A percentile compares a stretch with the other conserved stretches of the same genome.
phyloP scores from a whole-genome alignment of 2,113 vertebrate species.

The Alethe castanea region DNA sequence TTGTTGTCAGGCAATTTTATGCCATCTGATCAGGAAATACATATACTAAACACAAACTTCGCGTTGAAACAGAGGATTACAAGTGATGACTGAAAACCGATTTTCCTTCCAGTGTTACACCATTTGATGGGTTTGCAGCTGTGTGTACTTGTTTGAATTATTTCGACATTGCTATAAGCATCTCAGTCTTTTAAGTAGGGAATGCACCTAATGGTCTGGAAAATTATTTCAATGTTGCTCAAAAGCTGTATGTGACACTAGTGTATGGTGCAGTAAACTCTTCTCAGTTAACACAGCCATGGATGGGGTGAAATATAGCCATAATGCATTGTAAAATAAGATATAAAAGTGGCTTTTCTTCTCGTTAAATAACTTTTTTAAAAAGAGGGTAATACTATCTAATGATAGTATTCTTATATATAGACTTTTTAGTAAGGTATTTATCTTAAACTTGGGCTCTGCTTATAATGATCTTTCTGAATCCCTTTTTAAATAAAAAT shows the following conservation, averaged over 20 bases:
- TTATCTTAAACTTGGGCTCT: neutral
- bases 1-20: neutral
- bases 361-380: neutral
- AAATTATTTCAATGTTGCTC: conserved; percentile 33
- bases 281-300: neutral
- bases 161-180: neutral
- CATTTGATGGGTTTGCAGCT: conserved; percentile 33
- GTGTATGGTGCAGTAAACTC: neutral
- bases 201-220: conserved; percentile 45
- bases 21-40: neutral
- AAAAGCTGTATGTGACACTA: neutral
- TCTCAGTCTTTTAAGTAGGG: neutral
- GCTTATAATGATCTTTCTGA: neutral
- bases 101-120: conserved; percentile 5
- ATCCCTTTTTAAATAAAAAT: neutral
- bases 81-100: neutral
- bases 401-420: accelerated
- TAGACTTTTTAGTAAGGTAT: neutral
- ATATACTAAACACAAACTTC: neutral
- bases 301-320: neutral
- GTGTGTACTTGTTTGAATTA: conserved; percentile 15
- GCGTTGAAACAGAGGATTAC: neutral
- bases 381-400: neutral
- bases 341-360: neutral
- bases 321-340: neutral